Base-by-base conservation (phyloP, 1,140 invertebrate species). In the Sycophaga agraensis region DNA sequence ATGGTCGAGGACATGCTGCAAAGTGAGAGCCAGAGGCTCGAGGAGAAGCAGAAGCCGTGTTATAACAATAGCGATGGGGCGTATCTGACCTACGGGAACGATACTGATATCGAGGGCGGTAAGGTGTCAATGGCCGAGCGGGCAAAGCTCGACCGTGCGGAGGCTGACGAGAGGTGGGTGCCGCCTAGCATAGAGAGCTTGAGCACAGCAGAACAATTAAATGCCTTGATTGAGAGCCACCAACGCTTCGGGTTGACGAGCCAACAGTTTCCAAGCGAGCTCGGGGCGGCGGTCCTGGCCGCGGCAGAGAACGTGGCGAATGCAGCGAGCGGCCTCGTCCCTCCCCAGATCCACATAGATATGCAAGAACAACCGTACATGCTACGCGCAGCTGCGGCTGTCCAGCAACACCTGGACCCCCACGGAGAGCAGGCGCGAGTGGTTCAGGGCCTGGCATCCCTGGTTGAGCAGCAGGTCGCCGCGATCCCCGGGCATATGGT, bases 91-190 rank as follows among this genome's bases (percentile, higher is more conserved):
- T 80, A 76, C 26, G 58, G 45, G 9, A 73, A 70, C n/a, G 73
- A 78, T 16, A n/a, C n/a, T n/a, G 71, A 77, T 54, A 60, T 71
- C 1, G 76, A 77, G 43, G 64, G 61, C 64, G 22, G 63, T 8
- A 80, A 81, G 68, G 78, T 80, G 6, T 64, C 73, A 6, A 62
- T 78, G 9, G 77, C 73, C 5, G 80, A 81, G 8, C 65, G 79
- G 49, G 73, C 77, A 0, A 84, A 83, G 59, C 66, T 84, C 6
- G 79, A 84, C 66, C 78, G 79, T 37, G 82, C 79, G 11, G 82
- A 85, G 64, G 82, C 84, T 1, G 86, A 87, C 63, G 86, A 88
- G 67, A 73, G 86, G 55, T 88, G 87, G 86, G 85, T 88, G 4
- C 86, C 86, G 19, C 85, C 85, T 3, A 85, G 84, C 66, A 26